Evolutionary conservation across 2,113 vertebrate genomes (phyloP), one percentile per base, ranked within the genome.

Genomic region (Turdus rufiventris): DNA sequence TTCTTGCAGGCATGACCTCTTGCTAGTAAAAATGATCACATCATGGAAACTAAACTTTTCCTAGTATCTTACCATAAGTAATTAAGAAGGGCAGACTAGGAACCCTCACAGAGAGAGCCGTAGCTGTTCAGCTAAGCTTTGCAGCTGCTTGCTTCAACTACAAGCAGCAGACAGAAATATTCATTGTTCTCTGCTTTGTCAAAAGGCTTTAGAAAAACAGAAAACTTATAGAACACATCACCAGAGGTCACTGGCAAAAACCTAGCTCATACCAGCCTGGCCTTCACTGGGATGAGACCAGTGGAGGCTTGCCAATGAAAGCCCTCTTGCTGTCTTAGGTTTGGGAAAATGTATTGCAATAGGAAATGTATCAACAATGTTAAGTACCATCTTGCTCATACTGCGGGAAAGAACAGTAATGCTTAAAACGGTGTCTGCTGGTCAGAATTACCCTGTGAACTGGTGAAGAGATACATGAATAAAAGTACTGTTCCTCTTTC

Each of bases 61-160:
- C 20, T 57, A 19, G 18, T 57, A 57, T 53, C 25, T 86, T 93
- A 42, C 14, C 11, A 57, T 54, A 10, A 5, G 19, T 42, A 47
- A 3, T 63, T 84, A 57, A 63, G 77, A 85, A 72, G 19, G 40
- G 6, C 20, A 9, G 38, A 60, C 68, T 33, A 51, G n/a, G 48
- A 89, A 63, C 43, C 54, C 25, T 78, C 66, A 18, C 15, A 31
- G n/a, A 56, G 53, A 66, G 33, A 65, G 66, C 4, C 3, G 36
- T 85, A 85, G 71, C 74, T 77, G 26, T 42, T 95, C 81, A 91
- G 75, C 63, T 36, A 82, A 95, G 67, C 51, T 88, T 89, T 91
- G 78, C 67, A 94, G 62, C 34, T 93, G 60, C 47, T 86, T 77
- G 47, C 36, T 90, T 88, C 42, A 14, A 21, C 62, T 89, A 80